Evolutionary conservation across 2,888 invertebrate species (phyloP).

Genomic region (Agrotis puta): DNA sequence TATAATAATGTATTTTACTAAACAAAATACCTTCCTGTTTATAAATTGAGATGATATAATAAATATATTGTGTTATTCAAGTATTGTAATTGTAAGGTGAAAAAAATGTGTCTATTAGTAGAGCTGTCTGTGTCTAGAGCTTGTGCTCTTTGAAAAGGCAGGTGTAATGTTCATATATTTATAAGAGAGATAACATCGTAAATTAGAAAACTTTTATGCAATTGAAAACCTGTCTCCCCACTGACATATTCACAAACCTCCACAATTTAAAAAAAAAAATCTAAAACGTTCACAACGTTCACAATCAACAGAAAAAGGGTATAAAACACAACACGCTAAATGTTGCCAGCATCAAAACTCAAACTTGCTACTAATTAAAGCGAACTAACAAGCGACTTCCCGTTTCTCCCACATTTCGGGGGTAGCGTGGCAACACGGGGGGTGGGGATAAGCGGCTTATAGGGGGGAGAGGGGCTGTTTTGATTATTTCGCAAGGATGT

Average conservation of each 20-base stretch:
- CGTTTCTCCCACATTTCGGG: conserved; percentile 79
- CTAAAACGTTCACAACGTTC: conserved; percentile 28
- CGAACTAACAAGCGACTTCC: conserved; percentile 87
- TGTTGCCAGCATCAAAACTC: conserved; percentile 81
- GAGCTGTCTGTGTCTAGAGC: no score
- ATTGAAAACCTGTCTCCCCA: no score
- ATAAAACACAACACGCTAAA: conserved; percentile 67
- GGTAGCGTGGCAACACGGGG: conserved; percentile 78
- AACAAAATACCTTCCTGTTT: not conserved
- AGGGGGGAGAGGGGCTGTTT: conserved; percentile 85
- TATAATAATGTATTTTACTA: not conserved
- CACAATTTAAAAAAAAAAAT: not conserved
- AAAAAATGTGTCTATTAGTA: no score
- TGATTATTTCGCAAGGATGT: conserved; percentile 90
- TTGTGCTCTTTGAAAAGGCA: no score
- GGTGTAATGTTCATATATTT: no score
- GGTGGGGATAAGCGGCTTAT: conserved; percentile 85
- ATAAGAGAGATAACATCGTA: no score
- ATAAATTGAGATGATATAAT: no score
- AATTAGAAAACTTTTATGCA: no score
- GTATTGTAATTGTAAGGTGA: no score
- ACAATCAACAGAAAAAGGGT: conserved; percentile 53
- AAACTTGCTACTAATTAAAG: conserved; percentile 87
- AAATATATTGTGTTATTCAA: no score
- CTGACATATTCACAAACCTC: not conserved